Percentiles rank a stretch among this genome's conserved stretches.
Conservation (phyloP, 2,797 vertebrate species). For the Carcharodon carcharias region DNA sequence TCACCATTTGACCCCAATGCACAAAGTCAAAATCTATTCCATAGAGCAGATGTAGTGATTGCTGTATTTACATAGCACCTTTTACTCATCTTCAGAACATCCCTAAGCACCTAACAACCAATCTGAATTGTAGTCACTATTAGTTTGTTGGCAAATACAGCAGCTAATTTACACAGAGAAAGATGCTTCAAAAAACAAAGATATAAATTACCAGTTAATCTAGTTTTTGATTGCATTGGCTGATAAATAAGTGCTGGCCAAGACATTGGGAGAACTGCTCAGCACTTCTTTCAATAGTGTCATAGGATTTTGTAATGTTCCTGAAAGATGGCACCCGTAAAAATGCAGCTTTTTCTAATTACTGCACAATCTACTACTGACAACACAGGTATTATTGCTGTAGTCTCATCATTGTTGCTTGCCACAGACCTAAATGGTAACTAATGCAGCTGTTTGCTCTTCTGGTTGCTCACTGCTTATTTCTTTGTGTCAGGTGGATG, state of each 20-base stretch:
- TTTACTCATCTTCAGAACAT: background rate
- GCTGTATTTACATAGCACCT: background rate
- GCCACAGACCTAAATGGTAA: background rate
- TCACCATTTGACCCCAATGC: background rate
- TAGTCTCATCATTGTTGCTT: background rate
- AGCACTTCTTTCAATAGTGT: background rate
- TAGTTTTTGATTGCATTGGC: background rate
- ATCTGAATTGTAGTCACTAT: background rate
- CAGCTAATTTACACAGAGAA: background rate
- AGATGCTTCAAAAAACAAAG: background rate
- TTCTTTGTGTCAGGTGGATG: constrained; percentile 72
- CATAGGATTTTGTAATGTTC: background rate
- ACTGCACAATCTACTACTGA: background rate
- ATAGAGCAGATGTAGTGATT: background rate
- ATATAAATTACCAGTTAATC: background rate
- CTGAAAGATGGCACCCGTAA: background rate
- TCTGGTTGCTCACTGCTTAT: background rate
- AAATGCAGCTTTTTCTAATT: background rate
- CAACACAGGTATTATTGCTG: background rate
- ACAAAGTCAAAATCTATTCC: background rate
- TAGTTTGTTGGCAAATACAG: background rate
- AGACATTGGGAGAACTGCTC: background rate
- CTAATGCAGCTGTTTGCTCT: background rate
- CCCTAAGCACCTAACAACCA: background rate
- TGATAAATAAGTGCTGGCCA: background rate